Evolutionary conservation across 2,888 invertebrate genomes (phyloP).

Genomic region (Drosophila aldrichi): DNA sequence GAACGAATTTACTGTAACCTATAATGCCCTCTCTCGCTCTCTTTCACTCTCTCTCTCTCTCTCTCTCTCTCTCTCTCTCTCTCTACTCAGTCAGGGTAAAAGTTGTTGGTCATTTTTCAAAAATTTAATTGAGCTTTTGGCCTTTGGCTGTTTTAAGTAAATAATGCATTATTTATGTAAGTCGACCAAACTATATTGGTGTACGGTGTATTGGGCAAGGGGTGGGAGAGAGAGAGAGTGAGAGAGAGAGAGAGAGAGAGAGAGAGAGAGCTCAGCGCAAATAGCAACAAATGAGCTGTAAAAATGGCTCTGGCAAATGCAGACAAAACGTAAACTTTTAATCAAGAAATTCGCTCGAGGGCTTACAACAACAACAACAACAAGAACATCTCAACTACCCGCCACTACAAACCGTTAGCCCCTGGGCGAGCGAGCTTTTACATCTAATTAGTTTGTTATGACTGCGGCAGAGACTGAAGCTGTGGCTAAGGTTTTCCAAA

Average conservation of each 20-base stretch:
- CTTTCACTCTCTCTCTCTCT: not conserved
- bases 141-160: conserved; percentile 64
- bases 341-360: conserved; percentile 60
- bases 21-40: not conserved
- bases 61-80: not conserved
- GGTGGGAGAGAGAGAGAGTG: fast-evolving
- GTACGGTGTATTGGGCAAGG: not conserved
- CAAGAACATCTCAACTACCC: conserved; percentile 34
- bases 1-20: conserved; percentile 1
- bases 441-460: conserved; percentile 71
- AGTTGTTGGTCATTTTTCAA: conserved; percentile 65
- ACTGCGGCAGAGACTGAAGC: conserved; percentile 26
- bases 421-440: conserved; percentile 43
- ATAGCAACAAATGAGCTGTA: conserved; percentile 74
- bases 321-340: conserved; percentile 66
- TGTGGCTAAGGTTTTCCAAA: conserved; percentile 25
- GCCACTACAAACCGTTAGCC: not conserved
- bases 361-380: conserved; percentile 16
- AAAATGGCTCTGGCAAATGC: conserved; percentile 51
- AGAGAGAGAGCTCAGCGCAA: conserved; percentile 25
- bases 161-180: conserved; percentile 75
- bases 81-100: not conserved
- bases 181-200: conserved; percentile 19
- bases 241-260: too few relatives aligned
- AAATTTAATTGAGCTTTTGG: conserved; percentile 73